Evolutionary conservation across 2,888 invertebrate genomes (phyloP).

Genomic region (Epinotia brunnichana): DNA sequence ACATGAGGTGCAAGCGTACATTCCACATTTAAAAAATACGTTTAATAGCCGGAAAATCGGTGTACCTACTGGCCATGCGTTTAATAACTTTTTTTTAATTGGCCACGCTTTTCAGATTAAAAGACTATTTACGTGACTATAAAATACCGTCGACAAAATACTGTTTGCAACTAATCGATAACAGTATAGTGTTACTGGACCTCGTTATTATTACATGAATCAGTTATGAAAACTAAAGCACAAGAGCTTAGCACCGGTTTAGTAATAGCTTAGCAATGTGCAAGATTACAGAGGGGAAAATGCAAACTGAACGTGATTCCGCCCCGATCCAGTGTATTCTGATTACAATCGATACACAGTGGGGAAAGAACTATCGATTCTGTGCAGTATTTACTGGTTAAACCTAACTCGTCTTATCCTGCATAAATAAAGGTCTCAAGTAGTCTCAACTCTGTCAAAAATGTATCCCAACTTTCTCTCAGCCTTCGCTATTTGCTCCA

Average conservation of each 20-base stretch:
- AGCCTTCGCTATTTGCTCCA: not conserved
- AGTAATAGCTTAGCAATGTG: not conserved
- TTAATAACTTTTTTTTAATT: no score
- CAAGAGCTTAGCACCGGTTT: not conserved
- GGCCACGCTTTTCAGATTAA: no score
- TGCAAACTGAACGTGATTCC: not conserved
- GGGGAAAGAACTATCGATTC: slow-evolving; percentile 5
- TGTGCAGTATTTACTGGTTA: not conserved
- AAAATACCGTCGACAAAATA: not conserved
- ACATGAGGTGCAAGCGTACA: not conserved
- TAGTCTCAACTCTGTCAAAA: not conserved
- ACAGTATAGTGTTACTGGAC: not conserved
- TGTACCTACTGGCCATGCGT: no score
- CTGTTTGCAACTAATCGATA: not conserved
- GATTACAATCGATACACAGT: not conserved
- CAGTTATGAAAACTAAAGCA: not conserved
- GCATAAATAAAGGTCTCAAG: not conserved
- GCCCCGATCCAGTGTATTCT: not conserved
- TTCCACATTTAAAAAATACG: no score
- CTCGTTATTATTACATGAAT: slow-evolving; percentile 1
- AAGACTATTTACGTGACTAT: not conserved
- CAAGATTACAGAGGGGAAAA: not conserved
- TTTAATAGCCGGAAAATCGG: no score
- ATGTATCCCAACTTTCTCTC: not conserved
- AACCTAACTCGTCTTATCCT: not conserved